Evolutionary conservation across 1,140 invertebrate genomes (phyloP), one percentile per base, ranked within the genome.

Genomic region (Myzus persicae): DNA sequence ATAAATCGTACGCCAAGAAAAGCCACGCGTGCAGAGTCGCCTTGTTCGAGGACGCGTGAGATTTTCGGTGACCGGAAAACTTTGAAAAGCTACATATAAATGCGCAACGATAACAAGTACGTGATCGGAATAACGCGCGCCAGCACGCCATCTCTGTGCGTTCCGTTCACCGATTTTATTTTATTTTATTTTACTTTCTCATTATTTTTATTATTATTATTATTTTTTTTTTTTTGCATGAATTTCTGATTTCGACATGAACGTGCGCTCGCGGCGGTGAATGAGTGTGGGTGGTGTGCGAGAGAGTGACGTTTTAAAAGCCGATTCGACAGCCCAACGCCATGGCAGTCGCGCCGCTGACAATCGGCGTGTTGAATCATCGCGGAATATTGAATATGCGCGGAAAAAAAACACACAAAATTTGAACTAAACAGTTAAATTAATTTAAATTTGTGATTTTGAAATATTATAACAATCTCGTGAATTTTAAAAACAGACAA

Each of bases 11-110:
- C 22, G 38, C 81, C 81, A 38, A 82, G 36, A 82, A 82, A 38
- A 38, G 81, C 36, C 36, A 82, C n/a, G 81, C 36, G 22, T 38
- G n/a, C 22, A 22, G 54, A 90, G 89, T 90, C 40, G 38, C 8
- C 67, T 76, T 91, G 90, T 44, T 91, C 59, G 90, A 26, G 59
- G 90, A 91, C 22, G 90, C 90, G 59, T 91, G 59, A 91, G 59
- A 91, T 91, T 91, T 91, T 91, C 90, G 67, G 90, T 91, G 90
- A 91, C 90, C 67, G 90, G 90, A 91, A 91, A 91, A 81, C 11
- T 22, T 91, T n/a, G 90, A 91, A 81, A 91, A 91, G 90, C 67
- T 91, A 91, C 90, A 91, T 81, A 91, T 44, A 81, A 91, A 91
- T 91, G 54, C 59, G 22, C 67, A 26, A 91, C 90, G 42, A 91